Base-by-base conservation (phyloP, 2,797 vertebrate genomes). In the Periophthalmus magnuspinnatus region DNA sequence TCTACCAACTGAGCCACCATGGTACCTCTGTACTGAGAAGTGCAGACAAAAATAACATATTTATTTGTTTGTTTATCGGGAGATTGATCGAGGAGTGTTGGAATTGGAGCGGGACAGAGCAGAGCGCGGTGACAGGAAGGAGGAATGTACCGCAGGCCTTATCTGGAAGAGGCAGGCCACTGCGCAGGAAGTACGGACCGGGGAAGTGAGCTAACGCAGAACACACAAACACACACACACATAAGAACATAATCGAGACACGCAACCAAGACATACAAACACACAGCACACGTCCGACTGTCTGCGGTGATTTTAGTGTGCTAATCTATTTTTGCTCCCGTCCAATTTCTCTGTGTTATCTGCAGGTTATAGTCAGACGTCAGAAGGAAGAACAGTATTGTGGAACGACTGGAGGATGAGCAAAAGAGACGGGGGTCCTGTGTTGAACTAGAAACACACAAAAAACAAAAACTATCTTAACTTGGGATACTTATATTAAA, bases 141-240 rank as follows among this genome's bases (percentile, higher is more conserved):
- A 83, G 83, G 84, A 86, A 89, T 86, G 80, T 82, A 67, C 82
- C 84, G 77, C 77, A 75, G 80, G 87, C 84, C 89, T 95, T 95
- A 95, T 95, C 94, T 91, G 86, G 88, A 84, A 89, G 83, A 71
- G 33, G 84, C 93, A 95, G 93, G 88, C 91, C 57, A 73, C 87
- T 69, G 68, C 73, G 90, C 78, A 78, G 93, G 92, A 94, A 93
- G 90, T 90, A 81, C 77, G 86, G 79, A 86, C 87, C 87, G 85
- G 91, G 93, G 90, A 93, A 94, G 88, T 78, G 74, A 85, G 75
- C 80, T 45, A 57, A 81, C 74, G 79, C 38, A 75, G 77, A 65
- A 59, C 41, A 1, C 33, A 19, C 79, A 85, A 77, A 80, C 66
- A 84, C 73, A 76, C 75, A 28, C 66, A 84, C 66, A 81, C 14